phyloP scores from a whole-genome alignment of 2,797 vertebrate species.

The Antennarius maculatus region DNA sequence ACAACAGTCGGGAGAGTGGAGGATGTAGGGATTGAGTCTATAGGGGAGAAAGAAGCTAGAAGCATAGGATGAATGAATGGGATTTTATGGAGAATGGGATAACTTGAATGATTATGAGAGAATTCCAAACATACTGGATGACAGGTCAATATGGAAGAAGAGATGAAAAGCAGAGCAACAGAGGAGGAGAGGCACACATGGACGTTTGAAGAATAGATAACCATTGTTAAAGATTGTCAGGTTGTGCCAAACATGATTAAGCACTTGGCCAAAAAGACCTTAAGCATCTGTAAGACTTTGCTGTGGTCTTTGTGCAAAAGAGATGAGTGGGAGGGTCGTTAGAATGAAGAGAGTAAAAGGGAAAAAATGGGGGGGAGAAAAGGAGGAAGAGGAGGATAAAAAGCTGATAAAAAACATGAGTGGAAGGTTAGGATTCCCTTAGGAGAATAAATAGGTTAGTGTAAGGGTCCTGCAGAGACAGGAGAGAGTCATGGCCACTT shows the following conservation, averaged over 20 bases:
- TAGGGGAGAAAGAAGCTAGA: conserved; percentile 37
- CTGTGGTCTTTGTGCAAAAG: conserved; percentile 46
- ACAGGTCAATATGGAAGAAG: conserved; percentile 55
- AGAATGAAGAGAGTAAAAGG: conserved; percentile 48
- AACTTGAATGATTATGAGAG: conserved; percentile 51
- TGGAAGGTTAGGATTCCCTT: conserved; percentile 61
- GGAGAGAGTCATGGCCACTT: conserved; percentile 50
- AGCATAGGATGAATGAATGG: conserved; percentile 59
- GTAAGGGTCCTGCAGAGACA: conserved; percentile 56
- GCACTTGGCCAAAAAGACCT: conserved; percentile 58
- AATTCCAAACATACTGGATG: conserved; percentile 59
- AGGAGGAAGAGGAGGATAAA: conserved; percentile 18
- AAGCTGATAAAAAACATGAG: conserved; percentile 30
- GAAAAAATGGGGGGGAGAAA: conserved; percentile 23
- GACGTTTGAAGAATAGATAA: conserved; percentile 35
- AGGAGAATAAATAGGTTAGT: conserved; percentile 66
- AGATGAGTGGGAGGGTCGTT: conserved; percentile 66
- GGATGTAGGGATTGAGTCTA: conserved; percentile 24
- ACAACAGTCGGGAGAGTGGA: conserved; percentile 12
- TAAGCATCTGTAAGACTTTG: conserved; percentile 59
- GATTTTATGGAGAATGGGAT: conserved; percentile 53
- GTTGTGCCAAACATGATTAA: conserved; percentile 68
- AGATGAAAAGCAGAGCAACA: conserved; percentile 35
- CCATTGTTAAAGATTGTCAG: conserved; percentile 57
- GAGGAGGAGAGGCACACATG: conserved; percentile 49